Evolutionary conservation across 2,888 invertebrate species (phyloP).

Genomic region (Nephrotoma guestfalica): DNA sequence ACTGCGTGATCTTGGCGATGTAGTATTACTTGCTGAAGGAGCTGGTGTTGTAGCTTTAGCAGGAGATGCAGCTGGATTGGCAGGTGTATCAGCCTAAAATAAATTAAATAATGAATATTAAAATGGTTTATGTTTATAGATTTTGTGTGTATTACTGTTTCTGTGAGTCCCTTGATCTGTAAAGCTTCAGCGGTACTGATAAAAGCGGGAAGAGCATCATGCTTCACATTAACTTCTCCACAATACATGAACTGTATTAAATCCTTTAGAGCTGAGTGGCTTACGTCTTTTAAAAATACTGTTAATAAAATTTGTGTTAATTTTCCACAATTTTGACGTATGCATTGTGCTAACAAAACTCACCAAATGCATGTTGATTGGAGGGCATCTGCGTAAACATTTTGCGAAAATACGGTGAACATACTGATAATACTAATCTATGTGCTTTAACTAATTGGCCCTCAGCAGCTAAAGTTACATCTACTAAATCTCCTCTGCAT

Average conservation of each 20-base stretch:
- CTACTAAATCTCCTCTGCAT: conserved; percentile 53
- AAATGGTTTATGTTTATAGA: conserved; percentile 12
- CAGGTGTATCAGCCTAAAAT: conserved; percentile 48
- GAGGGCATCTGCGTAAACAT: conserved; percentile 53
- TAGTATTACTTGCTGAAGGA: conserved; percentile 9
- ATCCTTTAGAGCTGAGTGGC: conserved; percentile 52
- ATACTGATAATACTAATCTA: conserved; percentile 55
- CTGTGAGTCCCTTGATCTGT: conserved; percentile 54
- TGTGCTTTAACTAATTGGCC: conserved; percentile 56
- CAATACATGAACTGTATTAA: conserved; percentile 59
- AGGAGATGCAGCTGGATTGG: conserved; percentile 41
- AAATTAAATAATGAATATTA: conserved; percentile 39
- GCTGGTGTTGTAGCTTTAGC: conserved; percentile 49
- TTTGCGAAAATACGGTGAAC: conserved; percentile 58
- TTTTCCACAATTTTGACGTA: neutral
- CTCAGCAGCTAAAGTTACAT: conserved; percentile 55
- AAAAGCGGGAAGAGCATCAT: conserved; percentile 55
- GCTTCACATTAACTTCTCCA: conserved; percentile 56
- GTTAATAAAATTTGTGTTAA: conserved; percentile 19
- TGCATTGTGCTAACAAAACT: conserved; percentile 14
- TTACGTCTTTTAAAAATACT: conserved; percentile 57
- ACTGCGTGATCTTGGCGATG: conserved; percentile 22
- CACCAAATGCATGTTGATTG: conserved; percentile 53
- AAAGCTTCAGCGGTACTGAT: conserved; percentile 57
- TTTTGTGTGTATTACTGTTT: conserved; percentile 31